Base-by-base conservation (phyloP, 2,113 vertebrate genomes). In the Cyanoliseus patagonus region DNA sequence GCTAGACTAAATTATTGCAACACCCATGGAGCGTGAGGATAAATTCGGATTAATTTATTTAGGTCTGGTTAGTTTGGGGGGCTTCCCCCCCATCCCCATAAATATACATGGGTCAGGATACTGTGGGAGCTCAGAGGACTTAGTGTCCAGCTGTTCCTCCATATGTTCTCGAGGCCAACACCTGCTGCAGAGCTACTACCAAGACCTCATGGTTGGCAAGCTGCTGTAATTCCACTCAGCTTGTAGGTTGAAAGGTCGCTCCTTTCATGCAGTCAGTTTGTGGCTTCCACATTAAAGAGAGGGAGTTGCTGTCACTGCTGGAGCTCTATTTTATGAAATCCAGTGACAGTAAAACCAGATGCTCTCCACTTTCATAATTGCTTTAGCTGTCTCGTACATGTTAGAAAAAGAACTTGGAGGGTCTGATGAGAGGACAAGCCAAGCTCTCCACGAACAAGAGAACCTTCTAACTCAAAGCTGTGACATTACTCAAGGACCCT, bases 91-190 rank as follows among this genome's bases (percentile, higher is more conserved):
- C 47, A 35, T 83, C 42, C 53, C 42, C 23, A 37, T 86, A 94
- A 92, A 96, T 80, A 89, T 74, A 85, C 62, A 91, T 53, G 39
- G 88, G 76, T 86, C 88, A 92, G 49, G 81, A 94, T 89, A 59
- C 92, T 94, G 78, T 52, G 72, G 79, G 74, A 89, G 62, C 69
- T 95, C 79, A 47, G 83, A 97, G 79, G 85, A 91, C 75, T 85
- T 66, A 51, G 46, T 6, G 75, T 87, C 82, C 96, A 96, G 97
- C 91, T 96, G 92, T 89, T 94, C 63, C 79, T 96, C 92, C 94
- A 66, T 81, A 90, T 94, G 91, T 90, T 95, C 86, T 86, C 51
- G 62, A 82, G 83, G 47, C 72, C 81, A 94, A 88, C 90, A 95
- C 42, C 91, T 97, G 96, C 92, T 96, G 78, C 83, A 90, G 78